A percentile compares a stretch with the other conserved stretches of the same genome.
These are phyloP conservation scores for Teinopalpus imperialis DNA, from an alignment of 2,888 invertebrate genomes.

Conservation along the genomic window DNA sequence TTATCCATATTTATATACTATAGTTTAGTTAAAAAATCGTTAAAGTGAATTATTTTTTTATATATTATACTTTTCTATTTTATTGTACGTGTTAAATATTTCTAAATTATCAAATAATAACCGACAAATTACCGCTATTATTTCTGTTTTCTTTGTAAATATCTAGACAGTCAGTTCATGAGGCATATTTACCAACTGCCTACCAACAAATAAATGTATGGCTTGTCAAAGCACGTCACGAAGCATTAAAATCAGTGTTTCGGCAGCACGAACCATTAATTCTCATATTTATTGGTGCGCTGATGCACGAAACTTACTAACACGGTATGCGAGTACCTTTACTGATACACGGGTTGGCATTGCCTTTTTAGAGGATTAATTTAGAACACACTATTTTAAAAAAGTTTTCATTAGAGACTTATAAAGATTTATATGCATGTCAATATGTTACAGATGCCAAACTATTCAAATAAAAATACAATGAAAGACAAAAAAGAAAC, in stretches of 20 bases:
- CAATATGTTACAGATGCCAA: too few species aligned
- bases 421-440: too few species aligned
- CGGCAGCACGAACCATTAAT: constrained; percentile 70
- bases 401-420: too few species aligned
- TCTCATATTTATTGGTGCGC: constrained; percentile 62
- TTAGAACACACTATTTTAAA: too few species aligned
- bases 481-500: too few species aligned
- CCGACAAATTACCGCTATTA: not conserved
- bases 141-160: not conserved
- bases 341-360: constrained; percentile 8
- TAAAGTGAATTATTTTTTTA: too few species aligned
- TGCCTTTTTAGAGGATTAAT: constrained; percentile 5
- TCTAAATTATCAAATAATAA: too few species aligned
- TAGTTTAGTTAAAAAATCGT: too few species aligned
- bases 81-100: too few species aligned
- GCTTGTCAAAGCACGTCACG: constrained; percentile 62
- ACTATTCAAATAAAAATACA: too few species aligned
- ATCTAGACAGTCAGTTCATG: not conserved
- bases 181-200: constrained; percentile 26
- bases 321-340: constrained; percentile 30
- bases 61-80: too few species aligned
- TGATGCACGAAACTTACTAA: constrained; percentile 53
- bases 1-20: too few species aligned
- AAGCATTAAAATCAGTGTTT: constrained; percentile 75
- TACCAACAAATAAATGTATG: constrained; percentile 47